Evolutionary conservation across 2,797 vertebrate species (phyloP), one percentile per base, ranked within the genome.

Genomic region (Emydoidea blandingii): DNA sequence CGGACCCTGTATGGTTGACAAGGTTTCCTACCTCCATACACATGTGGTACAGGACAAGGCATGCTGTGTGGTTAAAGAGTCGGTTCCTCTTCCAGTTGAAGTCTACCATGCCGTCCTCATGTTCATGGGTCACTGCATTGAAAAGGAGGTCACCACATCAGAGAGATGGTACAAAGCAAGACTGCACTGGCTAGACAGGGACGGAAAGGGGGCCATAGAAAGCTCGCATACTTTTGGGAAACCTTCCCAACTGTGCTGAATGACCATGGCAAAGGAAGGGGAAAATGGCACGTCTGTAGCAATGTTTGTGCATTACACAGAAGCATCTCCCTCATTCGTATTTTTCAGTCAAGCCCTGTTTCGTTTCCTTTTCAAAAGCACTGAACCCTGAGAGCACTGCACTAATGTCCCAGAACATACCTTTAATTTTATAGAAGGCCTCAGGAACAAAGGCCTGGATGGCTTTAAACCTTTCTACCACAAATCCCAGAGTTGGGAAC

Each of bases 391-490:
- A 44, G 59, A 90, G 68, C n/a, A 4, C 56, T 47, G 31, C 78
- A 53, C 2, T 82, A 0, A 0, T 15, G 21, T 52, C 34, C 47
- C 2, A 11, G 47, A 29, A 37, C 23, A 1, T 94, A 99, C 99
- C 99, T 99, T 99, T 99, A 81, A 99, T 99, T 98, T 98, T 99
- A 97, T 99, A 99, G 98, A 99, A 99, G 14, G 98, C 97, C 98
- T 99, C 99, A 0, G 99, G 98, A 95, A 99, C 99, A 88, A 99
- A 99, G 65, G 99, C 99, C 96, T 99, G 99, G 95, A 99, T 99
- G 91, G 99, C 99, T 98, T 99, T 99, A 93, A 99, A 99, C 12
- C 99, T 98, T 96, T 99, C 99, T 11, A 99, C 99, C 83, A 99
- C 99, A 62, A 99, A 99, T 6, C 99, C 99, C 93, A 99, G 98